These are phyloP conservation scores for Paracanthobrama guichenoti DNA, from an alignment of 2,113 vertebrate species.

Conservation along the genomic window DNA sequence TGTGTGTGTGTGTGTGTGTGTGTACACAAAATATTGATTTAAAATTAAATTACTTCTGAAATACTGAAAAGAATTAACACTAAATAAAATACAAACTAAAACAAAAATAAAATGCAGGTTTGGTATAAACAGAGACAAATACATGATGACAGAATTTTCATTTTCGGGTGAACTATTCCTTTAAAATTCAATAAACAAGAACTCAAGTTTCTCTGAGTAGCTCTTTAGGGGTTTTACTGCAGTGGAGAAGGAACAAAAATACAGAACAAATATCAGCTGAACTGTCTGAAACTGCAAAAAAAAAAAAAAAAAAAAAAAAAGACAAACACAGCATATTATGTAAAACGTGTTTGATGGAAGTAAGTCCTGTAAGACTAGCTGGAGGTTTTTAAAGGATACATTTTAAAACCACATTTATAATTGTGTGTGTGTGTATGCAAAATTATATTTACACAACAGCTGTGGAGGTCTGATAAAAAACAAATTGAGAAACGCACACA, in stretches of 20 bases:
- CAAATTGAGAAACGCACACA: neutral
- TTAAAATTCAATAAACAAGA: neutral
- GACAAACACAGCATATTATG: neutral
- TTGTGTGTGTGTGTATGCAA: neutral
- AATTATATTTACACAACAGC: neutral
- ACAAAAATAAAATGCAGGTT: neutral
- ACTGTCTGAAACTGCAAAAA: neutral
- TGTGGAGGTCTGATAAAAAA: neutral
- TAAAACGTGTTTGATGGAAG: neutral
- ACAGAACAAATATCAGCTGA: neutral
- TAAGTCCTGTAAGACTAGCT: neutral
- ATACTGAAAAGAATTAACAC: neutral
- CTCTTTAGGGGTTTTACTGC: conserved; percentile 6
- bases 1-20: too few relatives aligned
- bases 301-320: too few relatives aligned
- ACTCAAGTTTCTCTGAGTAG: neutral
- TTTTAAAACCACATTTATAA: neutral
- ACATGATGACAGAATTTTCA: neutral
- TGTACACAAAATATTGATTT: too few relatives aligned
- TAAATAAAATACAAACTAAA: neutral
- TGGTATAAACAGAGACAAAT: neutral
- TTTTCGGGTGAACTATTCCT: neutral
- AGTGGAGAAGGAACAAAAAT: neutral
- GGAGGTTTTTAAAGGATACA: neutral
- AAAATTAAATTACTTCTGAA: too few relatives aligned